A percentile compares a stretch with the other conserved stretches of the same genome.
Conservation (phyloP, 2,797 vertebrate genomes). For the Enteromius thamalakanensis region DNA sequence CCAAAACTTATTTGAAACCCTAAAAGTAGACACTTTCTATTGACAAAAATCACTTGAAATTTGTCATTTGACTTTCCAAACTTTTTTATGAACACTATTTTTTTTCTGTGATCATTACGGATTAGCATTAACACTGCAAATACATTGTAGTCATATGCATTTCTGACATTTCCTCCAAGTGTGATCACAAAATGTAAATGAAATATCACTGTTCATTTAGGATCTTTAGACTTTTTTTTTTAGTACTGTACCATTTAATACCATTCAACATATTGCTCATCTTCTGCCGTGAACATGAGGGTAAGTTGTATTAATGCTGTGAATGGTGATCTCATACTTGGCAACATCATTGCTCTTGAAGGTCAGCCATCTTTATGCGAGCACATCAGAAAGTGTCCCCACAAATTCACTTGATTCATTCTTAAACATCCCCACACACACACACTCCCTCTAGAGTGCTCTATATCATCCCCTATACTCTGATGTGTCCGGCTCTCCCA, state of each 20-base stretch:
- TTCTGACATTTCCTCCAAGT: not conserved
- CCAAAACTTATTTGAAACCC: too few relatives aligned
- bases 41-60: too few relatives aligned
- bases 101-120: not conserved
- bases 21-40: too few relatives aligned
- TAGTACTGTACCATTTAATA: not conserved
- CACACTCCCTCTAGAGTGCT: not conserved
- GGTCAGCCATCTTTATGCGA: conserved; percentile 56
- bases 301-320: not conserved
- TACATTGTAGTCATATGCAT: not conserved
- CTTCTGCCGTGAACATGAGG: conserved; percentile 7
- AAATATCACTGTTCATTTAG: not conserved
- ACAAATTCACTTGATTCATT: conserved; percentile 21
- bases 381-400: not conserved
- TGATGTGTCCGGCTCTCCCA: not conserved
- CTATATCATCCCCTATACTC: conserved; percentile 21
- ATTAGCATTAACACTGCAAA: not conserved
- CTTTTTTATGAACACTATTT: not conserved
- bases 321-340: conserved; percentile 57
- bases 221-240: not conserved
- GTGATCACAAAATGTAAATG: not conserved
- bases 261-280: conserved; percentile 1
- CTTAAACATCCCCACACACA: not conserved
- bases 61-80: not conserved
- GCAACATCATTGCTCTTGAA: conserved; percentile 59